phyloP scores from a whole-genome alignment of 2,888 invertebrate genomes.

The Eupithecia dodoneata region DNA sequence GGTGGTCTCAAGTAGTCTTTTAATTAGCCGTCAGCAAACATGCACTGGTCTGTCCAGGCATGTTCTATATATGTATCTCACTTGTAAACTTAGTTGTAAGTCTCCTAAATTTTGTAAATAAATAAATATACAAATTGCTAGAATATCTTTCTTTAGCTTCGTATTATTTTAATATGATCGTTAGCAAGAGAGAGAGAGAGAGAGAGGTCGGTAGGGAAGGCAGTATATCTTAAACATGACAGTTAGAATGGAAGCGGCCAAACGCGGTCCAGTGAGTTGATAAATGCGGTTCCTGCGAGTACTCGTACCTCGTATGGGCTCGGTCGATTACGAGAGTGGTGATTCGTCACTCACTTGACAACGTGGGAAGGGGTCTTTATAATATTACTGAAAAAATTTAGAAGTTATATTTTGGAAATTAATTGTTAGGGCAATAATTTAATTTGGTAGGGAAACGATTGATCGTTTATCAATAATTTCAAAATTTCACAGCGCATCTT shows the following conservation, averaged over 20 bases:
- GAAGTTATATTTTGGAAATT: neutral
- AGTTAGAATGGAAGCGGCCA: neutral
- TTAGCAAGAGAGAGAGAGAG: neutral
- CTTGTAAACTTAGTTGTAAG: no score
- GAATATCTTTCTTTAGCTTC: neutral
- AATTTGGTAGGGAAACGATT: no score
- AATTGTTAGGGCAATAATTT: neutral
- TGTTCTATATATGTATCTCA: no score
- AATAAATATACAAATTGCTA: neutral
- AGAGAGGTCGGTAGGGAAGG: neutral
- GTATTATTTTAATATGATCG: neutral
- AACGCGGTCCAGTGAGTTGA: neutral
- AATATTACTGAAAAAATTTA: neutral
- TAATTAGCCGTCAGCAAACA: no score
- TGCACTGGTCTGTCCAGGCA: no score
- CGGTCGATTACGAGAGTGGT: neutral
- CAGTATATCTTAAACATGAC: neutral
- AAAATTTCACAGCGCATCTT: no score
- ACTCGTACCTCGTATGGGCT: neutral
- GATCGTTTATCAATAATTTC: no score
- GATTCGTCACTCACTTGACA: slow-evolving; percentile 10
- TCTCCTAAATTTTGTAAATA: no score
- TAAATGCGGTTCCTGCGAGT: neutral
- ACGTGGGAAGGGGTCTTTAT: neutral
- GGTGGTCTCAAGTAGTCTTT: no score